These are phyloP conservation scores for Pararge aegeria DNA, from an alignment of 1,140 invertebrate species.

Conservation along the genomic window DNA sequence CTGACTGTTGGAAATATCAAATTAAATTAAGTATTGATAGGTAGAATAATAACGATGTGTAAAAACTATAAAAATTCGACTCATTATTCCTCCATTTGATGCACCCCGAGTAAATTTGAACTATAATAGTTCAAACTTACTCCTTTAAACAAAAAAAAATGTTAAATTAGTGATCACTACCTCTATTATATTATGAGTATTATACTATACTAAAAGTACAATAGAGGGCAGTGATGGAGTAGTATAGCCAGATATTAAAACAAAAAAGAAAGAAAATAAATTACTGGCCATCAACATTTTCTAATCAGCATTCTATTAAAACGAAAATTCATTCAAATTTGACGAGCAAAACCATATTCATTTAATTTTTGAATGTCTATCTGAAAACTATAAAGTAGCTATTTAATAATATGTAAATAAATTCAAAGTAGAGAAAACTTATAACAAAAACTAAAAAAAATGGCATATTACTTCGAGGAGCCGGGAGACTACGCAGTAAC, in stretches of 20 bases:
- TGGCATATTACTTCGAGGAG: slow-evolving; percentile 54
- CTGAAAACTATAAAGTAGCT: slow-evolving; percentile 31
- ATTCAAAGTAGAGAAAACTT: slow-evolving; percentile 37
- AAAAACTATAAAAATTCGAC: too few species aligned
- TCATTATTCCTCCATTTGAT: too few species aligned
- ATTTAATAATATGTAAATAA: slow-evolving; percentile 21
- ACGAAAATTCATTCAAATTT: slow-evolving; percentile 11
- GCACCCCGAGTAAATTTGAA: too few species aligned
- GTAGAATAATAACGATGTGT: too few species aligned
- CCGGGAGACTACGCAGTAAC: slow-evolving; percentile 52
- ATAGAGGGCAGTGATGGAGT: too few species aligned
- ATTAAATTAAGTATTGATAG: too few species aligned
- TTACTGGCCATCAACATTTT: not conserved
- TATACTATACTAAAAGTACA: too few species aligned
- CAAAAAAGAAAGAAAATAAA: not conserved
- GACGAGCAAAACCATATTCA: slow-evolving; percentile 6
- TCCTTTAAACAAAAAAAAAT: too few species aligned
- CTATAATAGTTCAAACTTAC: too few species aligned
- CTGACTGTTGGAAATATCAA: too few species aligned
- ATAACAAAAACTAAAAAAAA: slow-evolving; percentile 45
- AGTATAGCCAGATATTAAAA: not conserved
- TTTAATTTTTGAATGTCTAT: not conserved
- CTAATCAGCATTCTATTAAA: not conserved
- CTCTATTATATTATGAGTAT: too few species aligned
- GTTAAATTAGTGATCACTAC: too few species aligned